phyloP scores from a whole-genome alignment of 2,797 vertebrate genomes.

The Neosilurus hyrtlii region DNA sequence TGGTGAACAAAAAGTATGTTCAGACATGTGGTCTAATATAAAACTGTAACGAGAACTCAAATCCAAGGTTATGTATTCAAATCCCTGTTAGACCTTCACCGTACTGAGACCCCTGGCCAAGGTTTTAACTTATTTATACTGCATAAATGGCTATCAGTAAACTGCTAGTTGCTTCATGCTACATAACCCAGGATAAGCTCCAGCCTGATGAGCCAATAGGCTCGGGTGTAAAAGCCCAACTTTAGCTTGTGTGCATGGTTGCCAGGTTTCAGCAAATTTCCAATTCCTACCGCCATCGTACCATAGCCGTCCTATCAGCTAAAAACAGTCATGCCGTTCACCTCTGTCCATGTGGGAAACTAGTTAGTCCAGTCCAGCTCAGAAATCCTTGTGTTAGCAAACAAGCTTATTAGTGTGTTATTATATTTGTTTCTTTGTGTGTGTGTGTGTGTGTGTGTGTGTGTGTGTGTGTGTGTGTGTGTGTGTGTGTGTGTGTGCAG shows the following conservation, averaged over 20 bases:
- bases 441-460: too few relatives aligned
- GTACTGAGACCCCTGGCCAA: too few relatives aligned
- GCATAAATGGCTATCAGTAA: too few relatives aligned
- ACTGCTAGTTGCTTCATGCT: too few relatives aligned
- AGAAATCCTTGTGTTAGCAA: background rate
- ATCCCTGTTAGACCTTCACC: too few relatives aligned
- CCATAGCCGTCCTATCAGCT: background rate
- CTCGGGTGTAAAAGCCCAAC: too few relatives aligned
- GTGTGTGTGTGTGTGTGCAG: conserved; percentile 54
- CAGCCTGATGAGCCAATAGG: too few relatives aligned
- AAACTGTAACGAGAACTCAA: background rate
- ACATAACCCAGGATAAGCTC: too few relatives aligned
- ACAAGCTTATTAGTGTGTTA: background rate
- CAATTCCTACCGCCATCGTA: background rate
- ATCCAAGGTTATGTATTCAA: too few relatives aligned
- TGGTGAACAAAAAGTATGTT: background rate
- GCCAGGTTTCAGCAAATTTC: background rate
- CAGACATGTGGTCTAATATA: background rate
- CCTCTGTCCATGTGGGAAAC: background rate
- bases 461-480: background rate
- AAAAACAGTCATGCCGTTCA: background rate
- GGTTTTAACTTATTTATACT: too few relatives aligned
- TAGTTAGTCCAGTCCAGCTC: background rate
- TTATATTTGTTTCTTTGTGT: background rate
- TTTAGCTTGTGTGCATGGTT: too few relatives aligned